Base-by-base conservation (phyloP, 2,113 vertebrate genomes). In the Dasyurus viverrinus region DNA sequence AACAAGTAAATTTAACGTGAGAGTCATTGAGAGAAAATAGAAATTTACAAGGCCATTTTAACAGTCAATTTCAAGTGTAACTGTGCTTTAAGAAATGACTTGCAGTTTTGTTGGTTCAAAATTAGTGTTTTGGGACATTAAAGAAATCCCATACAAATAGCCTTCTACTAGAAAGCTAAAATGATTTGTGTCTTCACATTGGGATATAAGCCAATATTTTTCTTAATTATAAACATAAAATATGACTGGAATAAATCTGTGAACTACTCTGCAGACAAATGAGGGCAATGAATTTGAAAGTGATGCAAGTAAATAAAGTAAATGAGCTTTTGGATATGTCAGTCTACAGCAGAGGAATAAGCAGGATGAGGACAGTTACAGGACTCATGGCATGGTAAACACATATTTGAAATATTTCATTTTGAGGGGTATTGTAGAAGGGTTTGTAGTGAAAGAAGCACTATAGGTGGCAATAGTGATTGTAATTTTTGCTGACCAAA, bases 171-270 rank as follows among this genome's bases (percentile, higher is more conserved):
- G 54, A 96, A 93, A 95, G 95, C 90, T 90, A 95, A 93, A 60
- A 97, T 91, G 76, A 97, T 54, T 94, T 96, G 96, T 96, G 95
- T 95, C 84, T 96, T 0, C 23, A 48, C 90, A 97, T 97, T 97
- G 84, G 57, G 54, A 97, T 97, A 90, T 95, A 36, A 96, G 95
- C 92, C 93, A 98, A 93, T 53, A 95, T 98, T 98, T 98, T 94
- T 96, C 97, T 98, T 98, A 96, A 97, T 97, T 98, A 97, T 90
- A 68, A 94, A 94, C 96, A 46, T 95, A 97, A 97, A 97, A 90
- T 97, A 53, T 97, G 95, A 98, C 68, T 54, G 93, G 95, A 97
- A 94, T 98, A 97, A 96, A 97, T 97, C 97, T 91, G 94, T 93
- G 97, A 92, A n/a, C 42, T 97, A 95, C 97, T 96, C 50, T 14